Evolutionary conservation across 2,113 vertebrate genomes (phyloP), one percentile per base, ranked within the genome.

Genomic region (Pelmatolapia mariae): DNA sequence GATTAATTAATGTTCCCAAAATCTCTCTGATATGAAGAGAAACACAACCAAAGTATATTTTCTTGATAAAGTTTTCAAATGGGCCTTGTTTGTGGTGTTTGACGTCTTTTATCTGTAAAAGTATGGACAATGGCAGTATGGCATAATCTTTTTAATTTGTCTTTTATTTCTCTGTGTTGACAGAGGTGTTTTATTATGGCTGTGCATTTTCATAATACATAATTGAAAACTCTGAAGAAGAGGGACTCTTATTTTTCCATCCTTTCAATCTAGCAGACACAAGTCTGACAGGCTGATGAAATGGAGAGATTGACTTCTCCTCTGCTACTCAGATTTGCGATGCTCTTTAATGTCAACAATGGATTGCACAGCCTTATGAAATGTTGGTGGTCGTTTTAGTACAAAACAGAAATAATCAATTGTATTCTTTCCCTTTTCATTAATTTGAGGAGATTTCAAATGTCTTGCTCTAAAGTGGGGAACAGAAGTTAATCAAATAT

Each of bases 401-500:
- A 36, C 56, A 61, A 52, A 57, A 53, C 79, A 85, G 10, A 89
- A 78, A 90, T 57, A 88, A 84, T 92, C 50, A 59, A 15, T 63
- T 73, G 26, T 63, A 15, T 76, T 63, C 19, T 33, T 71, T 87
- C 66, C 6, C 59, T 82, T 66, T 92, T 83, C 76, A 56, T 81
- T 83, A 81, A 83, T 85, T 82, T 68, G 43, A 16, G 33, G 68
- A 76, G 53, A 80, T 81, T 87, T 86, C 53, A 81, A 80, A 82
- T 61, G 57, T 85, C 86, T 87, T 22, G 54, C 22, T 66, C 79
- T 81, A 73, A 87, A 83, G 57, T 47, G 83, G 81, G n/a, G 40
- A 86, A 61, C 57, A 87, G n/a, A 91, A 93, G 89, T 93, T 95
- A 95, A 96, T 96, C 88, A 95, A 93, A 95, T 93, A 81, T 91